Evolutionary conservation across 2,888 invertebrate species (phyloP).

Genomic region (Mythimna ferrago): DNA sequence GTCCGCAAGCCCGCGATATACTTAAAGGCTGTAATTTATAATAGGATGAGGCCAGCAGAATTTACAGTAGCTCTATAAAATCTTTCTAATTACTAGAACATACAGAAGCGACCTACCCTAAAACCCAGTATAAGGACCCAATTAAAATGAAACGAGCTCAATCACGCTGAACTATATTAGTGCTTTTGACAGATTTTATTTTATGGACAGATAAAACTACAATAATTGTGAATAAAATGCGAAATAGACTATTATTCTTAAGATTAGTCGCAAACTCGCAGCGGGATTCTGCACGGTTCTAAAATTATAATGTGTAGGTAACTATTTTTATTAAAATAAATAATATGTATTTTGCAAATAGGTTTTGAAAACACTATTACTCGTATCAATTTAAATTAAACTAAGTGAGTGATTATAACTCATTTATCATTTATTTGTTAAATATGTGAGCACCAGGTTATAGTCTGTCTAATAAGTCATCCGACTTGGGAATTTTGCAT

Average conservation of each 20-base stretch:
- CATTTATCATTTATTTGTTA: no score
- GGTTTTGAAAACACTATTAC: no score
- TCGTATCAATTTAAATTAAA: no score
- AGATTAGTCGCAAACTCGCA: not conserved
- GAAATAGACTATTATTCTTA: slow-evolving; percentile 12
- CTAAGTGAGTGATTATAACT: no score
- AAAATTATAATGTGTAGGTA: not conserved
- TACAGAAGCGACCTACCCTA: not conserved
- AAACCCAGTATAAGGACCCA: slow-evolving; percentile 39
- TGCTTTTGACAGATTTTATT: slow-evolving; percentile 56
- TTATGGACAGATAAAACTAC: slow-evolving; percentile 42
- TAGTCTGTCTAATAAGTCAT: no score
- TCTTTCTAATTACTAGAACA: not conserved
- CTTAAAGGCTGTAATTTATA: no score
- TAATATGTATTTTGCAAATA: no score
- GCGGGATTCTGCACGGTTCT: not conserved
- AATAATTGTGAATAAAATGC: slow-evolving; percentile 18
- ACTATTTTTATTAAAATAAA: no score
- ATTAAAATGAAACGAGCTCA: slow-evolving; percentile 50
- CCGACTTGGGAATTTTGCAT: no score
- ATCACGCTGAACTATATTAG: slow-evolving; percentile 38
- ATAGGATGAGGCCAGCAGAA: no score
- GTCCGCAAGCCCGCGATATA: no score
- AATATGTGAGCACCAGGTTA: no score
- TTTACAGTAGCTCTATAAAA: not conserved